Evolutionary conservation across 1,140 invertebrate species (phyloP), one percentile per base, ranked within the genome.

Genomic region (Orius insidiosus): DNA sequence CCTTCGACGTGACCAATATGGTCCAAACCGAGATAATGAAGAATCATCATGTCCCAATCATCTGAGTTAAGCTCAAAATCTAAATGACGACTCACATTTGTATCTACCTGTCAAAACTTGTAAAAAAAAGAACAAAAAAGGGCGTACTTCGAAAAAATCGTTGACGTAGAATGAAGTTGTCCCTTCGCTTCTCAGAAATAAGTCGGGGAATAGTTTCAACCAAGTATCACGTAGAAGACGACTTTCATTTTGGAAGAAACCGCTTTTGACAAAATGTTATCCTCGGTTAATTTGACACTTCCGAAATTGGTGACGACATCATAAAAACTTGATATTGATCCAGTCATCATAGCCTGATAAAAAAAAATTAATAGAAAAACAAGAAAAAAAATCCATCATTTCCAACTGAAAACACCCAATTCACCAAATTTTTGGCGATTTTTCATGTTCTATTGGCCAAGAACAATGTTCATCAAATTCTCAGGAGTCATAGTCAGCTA

Each of bases 1-100:
- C 90, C 89, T 56, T 80, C 74, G 14, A 88, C 64, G 67, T 98
- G 94, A 2, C 95, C 95, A 58, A 98, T 96, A 61, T 98, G 95
- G 68, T 98, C 95, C 16, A 98, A 66, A 11, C 94, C 94, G 37
- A 98, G 66, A 61, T 97, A 98, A 69, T 98, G 94, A 2, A 98
- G 68, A 46, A 98, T 80, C 64, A 97, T 74, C 42, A 95, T 64
- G 58, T 89, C 78, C 84, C 93, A 98, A 53, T 87, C 78, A 1
- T 57, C 58, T 19, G 62, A 64, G 10, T 66, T 55, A 8, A 96
- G 56, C 59, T 93, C 83, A 7, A 59, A 53, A 35, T 71, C 57
- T 19, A 97, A 56, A 60, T 93, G 77, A 34, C 80, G 68, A 0
- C 90, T 96, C 0, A 98, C 88, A 70, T 96, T 97, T 48, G 75